Evolutionary conservation across 2,888 invertebrate species (phyloP).

Genomic region (Acrobasis consociella): DNA sequence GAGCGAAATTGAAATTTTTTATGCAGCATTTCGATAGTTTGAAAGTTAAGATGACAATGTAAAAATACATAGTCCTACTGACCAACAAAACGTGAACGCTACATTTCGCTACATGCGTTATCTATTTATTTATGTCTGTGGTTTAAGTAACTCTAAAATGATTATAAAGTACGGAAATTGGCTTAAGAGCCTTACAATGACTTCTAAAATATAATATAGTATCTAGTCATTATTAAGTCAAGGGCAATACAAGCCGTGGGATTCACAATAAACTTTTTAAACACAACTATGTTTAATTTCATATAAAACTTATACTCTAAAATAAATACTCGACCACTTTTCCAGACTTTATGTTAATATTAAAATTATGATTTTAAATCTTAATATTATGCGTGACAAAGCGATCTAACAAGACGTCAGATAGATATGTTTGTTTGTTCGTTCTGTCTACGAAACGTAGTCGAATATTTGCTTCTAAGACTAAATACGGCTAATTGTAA

Average conservation of each 20-base stretch:
- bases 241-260: slow-evolving; percentile 38
- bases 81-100: background rate
- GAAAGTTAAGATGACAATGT: too few relatives aligned
- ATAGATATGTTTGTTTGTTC: slow-evolving; percentile 18
- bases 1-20: too few relatives aligned
- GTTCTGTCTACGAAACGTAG: slow-evolving; percentile 31
- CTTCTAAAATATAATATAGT: background rate
- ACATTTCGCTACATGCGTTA: background rate
- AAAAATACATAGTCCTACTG: too few relatives aligned
- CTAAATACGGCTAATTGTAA: slow-evolving; percentile 35
- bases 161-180: background rate
- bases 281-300: slow-evolving; percentile 60
- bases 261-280: slow-evolving; percentile 63
- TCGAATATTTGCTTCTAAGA: slow-evolving; percentile 32
- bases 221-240: slow-evolving; percentile 36
- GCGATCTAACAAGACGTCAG: slow-evolving; percentile 1
- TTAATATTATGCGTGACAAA: slow-evolving; percentile 14
- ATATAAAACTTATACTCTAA: slow-evolving; percentile 45
- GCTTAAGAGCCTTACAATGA: background rate
- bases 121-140: slow-evolving; percentile 9
- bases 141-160: background rate
- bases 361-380: background rate
- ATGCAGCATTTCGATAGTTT: too few relatives aligned
- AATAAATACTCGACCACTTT: slow-evolving; percentile 28
- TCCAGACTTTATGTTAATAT: background rate